Percentiles rank a stretch among this genome's conserved stretches.
Conservation (phyloP, 2,797 vertebrate genomes). For the Chloroceryle inda region DNA sequence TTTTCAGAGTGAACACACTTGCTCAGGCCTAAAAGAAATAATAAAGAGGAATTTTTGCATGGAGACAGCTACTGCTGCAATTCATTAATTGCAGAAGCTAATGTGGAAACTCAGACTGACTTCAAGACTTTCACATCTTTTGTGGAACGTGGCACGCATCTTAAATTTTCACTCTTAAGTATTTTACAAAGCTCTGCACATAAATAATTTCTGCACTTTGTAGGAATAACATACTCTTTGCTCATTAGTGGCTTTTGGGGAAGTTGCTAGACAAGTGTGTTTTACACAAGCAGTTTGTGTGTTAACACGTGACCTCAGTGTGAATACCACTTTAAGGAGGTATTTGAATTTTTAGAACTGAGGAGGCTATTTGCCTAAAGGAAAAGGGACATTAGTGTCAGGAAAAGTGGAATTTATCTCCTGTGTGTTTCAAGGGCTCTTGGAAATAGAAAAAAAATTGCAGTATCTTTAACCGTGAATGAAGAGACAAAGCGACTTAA, state of each 20-base stretch:
- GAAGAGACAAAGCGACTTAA: neutral
- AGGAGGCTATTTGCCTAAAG: neutral
- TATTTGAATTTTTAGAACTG: neutral
- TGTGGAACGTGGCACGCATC: neutral
- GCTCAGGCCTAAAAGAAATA: neutral
- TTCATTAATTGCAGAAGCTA: neutral
- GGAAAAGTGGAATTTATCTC: neutral
- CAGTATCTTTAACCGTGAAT: neutral
- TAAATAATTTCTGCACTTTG: neutral
- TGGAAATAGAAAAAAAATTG: neutral
- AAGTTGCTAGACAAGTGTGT: neutral
- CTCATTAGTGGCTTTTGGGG: neutral
- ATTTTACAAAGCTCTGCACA: neutral
- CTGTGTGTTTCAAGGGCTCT: neutral
- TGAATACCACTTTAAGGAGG: neutral
- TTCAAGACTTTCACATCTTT: neutral
- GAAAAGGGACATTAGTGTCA: neutral
- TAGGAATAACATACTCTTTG: neutral
- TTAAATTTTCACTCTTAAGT: neutral
- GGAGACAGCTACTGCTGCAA: neutral
- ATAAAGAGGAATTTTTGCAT: neutral
- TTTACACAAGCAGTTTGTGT: constrained; percentile 4
- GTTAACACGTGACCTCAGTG: neutral
- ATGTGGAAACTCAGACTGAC: neutral
- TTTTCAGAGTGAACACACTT: neutral